A percentile compares a stretch with the other conserved stretches of the same genome.
Evolutionary conservation across 64 coral and sea anemone species (phyloP).

Genomic region (Stichodactyla helianthus): DNA sequence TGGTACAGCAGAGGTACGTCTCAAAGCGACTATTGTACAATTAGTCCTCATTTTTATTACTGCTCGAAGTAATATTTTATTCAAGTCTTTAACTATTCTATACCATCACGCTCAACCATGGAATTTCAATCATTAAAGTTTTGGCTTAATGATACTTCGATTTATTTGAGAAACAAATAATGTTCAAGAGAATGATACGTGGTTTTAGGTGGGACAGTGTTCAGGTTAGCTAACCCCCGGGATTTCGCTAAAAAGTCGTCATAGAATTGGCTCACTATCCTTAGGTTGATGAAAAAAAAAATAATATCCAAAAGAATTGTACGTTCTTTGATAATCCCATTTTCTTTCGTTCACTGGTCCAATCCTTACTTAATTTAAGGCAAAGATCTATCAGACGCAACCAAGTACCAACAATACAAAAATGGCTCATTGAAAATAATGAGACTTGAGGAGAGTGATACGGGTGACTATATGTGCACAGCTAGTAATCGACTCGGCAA

Average conservation of each 20-base stretch:
- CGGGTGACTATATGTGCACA: conserved; percentile 72
- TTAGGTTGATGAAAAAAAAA: not conserved
- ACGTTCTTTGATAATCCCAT: not conserved
- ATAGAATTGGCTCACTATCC: no score
- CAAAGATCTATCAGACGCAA: conserved; percentile 33
- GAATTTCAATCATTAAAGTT: no score
- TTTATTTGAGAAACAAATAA: no score
- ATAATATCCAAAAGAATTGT: not conserved
- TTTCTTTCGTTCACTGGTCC: not conserved
- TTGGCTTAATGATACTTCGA: no score
- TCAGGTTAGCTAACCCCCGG: no score
- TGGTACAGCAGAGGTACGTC: conserved; percentile 69
- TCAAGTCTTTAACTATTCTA: no score
- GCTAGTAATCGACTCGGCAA: conserved; percentile 55
- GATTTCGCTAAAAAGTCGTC: no score
- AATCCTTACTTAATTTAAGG: not conserved
- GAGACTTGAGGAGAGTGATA: conserved; percentile 38
- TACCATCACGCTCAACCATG: no score
- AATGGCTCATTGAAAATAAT: conserved; percentile 74
- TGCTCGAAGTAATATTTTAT: no score
- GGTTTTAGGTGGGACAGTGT: no score
- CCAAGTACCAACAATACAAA: conserved; percentile 51
- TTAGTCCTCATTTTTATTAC: no score
- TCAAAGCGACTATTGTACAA: not conserved
- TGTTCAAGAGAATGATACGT: no score